Base-by-base conservation (phyloP, 1,140 invertebrate genomes). In the Andrena cerasifolii region DNA sequence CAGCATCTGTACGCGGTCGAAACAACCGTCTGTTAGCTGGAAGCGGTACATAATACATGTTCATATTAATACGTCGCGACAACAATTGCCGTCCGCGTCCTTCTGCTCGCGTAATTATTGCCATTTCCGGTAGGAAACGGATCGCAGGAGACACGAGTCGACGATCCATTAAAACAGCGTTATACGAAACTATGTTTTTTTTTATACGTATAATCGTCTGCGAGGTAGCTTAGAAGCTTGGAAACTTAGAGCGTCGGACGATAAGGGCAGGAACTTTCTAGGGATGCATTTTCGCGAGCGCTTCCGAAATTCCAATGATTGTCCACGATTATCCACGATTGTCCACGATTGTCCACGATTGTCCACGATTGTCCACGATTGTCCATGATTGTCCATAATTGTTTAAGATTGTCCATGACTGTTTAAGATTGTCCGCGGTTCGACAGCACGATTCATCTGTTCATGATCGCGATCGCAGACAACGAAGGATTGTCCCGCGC, bases 341-440 rank as follows among this genome's bases (percentile, higher is more conserved):
- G 33, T 10, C 14, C 33, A 24, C 51, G 51, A n/a, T 5, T 40
- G 49, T 36, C 47, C 21, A 86, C 83, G 87, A 89, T 89, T 88
- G 36, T 40, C 36, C 10, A 10, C 10, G 36, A 40, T 40, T 5
- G 10, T 40, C 3, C 36, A 40, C 36, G 36, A 40, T 40, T 40
- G 86, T 89, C 86, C 65, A 77, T 83, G 86, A 89, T 89, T 88
- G 86, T 89, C 86, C 74, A 77, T 31, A 67, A 75, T 36, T 59
- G 31, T 67, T 28, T n/a, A 53, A 21, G 59, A 79, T 82, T 73
- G 66, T 77, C 63, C 59, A 70, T 43, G 72, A 62, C 28, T 58
- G 21, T 40, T 56, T 43, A 68, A 18, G 40, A 40, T 49, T 51
- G 47, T 26, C 12, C 16, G 51, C 45, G 47, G 14, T 59, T 68